Evolutionary conservation across 1,140 invertebrate species (phyloP), one percentile per base, ranked within the genome.

Genomic region (Paraescarpia echinospica): DNA sequence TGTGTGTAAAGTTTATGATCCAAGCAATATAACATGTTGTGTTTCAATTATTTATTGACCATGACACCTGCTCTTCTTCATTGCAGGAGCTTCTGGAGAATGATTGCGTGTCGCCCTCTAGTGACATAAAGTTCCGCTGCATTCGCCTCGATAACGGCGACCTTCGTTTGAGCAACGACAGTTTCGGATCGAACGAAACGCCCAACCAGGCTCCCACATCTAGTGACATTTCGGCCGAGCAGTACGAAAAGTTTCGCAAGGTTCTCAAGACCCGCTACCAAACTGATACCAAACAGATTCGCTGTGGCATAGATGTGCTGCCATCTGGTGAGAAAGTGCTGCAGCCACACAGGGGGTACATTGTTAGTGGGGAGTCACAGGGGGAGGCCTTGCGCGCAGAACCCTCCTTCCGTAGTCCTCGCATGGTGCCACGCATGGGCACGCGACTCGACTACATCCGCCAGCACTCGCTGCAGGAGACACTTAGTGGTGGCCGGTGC

Each of bases 371-470:
- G 41, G 77, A 33, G 31, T 8, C 33, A 0, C n/a, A 77, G 31
- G 31, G 35, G 41, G 88, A 93, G 91, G 93, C 88, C 18, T 0
- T 77, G 48, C n/a, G 89, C 4, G 59, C 92, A 41, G 77, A 89
- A 91, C 33, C 94, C 91, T 48, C 51, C 89, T 90, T 88, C 51
- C 94, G 94, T 77, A 95, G 95, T 93, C 95, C 95, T 14, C 94
- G 95, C 33, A 95, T 95, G 94, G 95, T 96, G 51, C 96, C 96
- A 9, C 93, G 95, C 31, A 96, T 96, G 96, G 96, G 96, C 33
- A 98, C 95, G 96, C 97, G 95, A 94, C 95, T 94, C 92, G 95
- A 96, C n/a, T 96, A 96, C 6, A 93, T 94, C 34, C 95, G 95
- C 93, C 94, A 95, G 94, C 94, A 94, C 93, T 34, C 35, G 34